Conservation (phyloP, 1,140 invertebrate genomes). For the Zaprionus taronus region DNA sequence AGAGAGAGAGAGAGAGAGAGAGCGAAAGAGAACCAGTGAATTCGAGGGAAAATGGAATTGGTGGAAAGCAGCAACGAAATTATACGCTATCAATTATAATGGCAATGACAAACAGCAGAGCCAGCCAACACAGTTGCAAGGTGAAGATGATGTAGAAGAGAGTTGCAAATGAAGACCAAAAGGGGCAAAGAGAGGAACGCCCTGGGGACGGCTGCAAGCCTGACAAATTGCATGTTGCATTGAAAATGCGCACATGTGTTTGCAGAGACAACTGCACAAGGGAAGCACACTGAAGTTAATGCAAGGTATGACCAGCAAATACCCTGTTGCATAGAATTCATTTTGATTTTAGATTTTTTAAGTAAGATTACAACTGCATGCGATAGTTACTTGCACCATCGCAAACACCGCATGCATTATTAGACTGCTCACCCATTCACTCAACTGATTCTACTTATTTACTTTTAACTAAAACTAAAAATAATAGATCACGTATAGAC, state of each 20-base stretch:
- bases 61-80: conserved; percentile 61
- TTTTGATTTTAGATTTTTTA: no score
- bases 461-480: no score
- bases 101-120: conserved; percentile 80
- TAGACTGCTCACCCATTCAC: no score
- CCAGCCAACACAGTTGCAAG: conserved; percentile 39
- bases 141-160: conserved; percentile 58
- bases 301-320: not conserved
- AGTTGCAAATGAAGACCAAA: no score
- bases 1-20: not conserved
- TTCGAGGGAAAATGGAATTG: conserved; percentile 26
- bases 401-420: no score
- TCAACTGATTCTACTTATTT: no score
- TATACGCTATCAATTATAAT: conserved; percentile 82
- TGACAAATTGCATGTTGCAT: conserved; percentile 64
- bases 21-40: conserved; percentile 1
- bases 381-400: no score
- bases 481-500: no score
- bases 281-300: not conserved
- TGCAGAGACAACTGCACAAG: conserved; percentile 26
- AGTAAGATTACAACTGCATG: no score
- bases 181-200: not conserved
- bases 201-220: conserved; percentile 31
- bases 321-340: conserved; percentile 10
- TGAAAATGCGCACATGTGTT: conserved; percentile 61